Evolutionary conservation across 2,113 vertebrate genomes (phyloP), one percentile per base, ranked within the genome.

Genomic region (Microtus oregoni): DNA sequence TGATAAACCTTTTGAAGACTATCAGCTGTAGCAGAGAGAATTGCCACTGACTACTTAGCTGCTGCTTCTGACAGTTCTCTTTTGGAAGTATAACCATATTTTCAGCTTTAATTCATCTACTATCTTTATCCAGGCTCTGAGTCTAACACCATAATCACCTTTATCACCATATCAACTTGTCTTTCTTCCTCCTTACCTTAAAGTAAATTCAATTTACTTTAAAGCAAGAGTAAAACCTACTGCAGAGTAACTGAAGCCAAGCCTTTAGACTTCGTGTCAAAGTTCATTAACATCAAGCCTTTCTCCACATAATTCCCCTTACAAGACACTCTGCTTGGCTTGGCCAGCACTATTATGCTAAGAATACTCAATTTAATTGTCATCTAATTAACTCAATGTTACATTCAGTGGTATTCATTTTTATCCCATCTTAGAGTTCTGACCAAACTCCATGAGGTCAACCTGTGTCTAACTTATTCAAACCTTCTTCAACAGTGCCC

Each of bases 171-270:
- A 87, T 55, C 52, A 91, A 32, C 38, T 77, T 79, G 20, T 30
- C 65, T 52, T 52, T 52, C 50, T 52, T 52, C 12, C 50, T 52
- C 3, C 50, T 52, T 52, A 52, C 50, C 50, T 52, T 52, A 52
- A 52, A 52, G 12, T 52, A 52, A 52, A 52, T 52, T 52, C 2
- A 52, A 52, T 52, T 14, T 52, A 52, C 12, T 52, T 52, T 92
- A 77, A 77, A 93, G 67, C 22, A 82, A 90, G 79, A 20, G 9
- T 35, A 96, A 89, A 92, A 3, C 7, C 20, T 75, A 14, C 30
- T 89, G 3, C 83, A 28, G 90, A 93, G 11, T 15, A 63, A 75
- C 68, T 81, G 83, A 93, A 93, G 86, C 47, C 22, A 79, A 95
- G 68, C 5, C 68, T 90, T 8, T 58, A 4, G 86, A 83, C 3